These are phyloP conservation scores for Temnothorax nylanderi DNA, from an alignment of 1,140 invertebrate species.

Conservation along the genomic window DNA sequence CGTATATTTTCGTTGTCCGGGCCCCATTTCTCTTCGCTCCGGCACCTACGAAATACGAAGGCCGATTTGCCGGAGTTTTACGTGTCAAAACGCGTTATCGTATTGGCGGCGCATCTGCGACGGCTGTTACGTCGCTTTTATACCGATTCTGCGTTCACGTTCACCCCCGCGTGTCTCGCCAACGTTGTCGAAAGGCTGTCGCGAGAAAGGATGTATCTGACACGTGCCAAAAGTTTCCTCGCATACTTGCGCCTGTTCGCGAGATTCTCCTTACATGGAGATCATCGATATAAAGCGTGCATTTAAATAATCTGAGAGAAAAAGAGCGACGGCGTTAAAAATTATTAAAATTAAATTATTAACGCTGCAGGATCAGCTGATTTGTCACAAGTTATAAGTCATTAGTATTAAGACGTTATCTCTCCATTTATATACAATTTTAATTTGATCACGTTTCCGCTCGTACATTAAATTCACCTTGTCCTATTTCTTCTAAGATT, in stretches of 20 bases:
- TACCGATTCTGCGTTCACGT: not conserved
- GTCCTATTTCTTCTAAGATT: not conserved
- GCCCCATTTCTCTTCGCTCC: conserved; percentile 20
- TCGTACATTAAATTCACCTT: conserved; percentile 10
- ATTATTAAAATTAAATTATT: conserved; percentile 1
- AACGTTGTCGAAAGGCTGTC: not conserved
- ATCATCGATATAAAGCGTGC: not conserved
- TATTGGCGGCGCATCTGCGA: conserved; percentile 64
- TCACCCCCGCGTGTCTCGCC: conserved; percentile 4
- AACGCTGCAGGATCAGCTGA: not conserved
- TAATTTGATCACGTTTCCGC: not conserved
- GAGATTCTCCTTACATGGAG: not conserved
- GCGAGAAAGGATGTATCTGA: conserved; percentile 48
- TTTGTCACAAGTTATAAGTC: not conserved
- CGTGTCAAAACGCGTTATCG: conserved; percentile 73
- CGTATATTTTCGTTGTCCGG: conserved; percentile 69
- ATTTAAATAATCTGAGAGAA: not conserved
- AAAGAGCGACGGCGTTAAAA: not conserved
- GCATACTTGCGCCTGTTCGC: not conserved
- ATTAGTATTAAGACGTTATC: not conserved
- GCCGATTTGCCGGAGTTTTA: conserved; percentile 72
- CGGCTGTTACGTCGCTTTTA: conserved; percentile 46
- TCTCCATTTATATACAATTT: not conserved
- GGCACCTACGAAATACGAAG: conserved; percentile 56
- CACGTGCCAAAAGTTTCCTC: conserved; percentile 60